Base-by-base conservation (phyloP, 1,140 invertebrate species). In the Lysiphlebus fabarum region DNA sequence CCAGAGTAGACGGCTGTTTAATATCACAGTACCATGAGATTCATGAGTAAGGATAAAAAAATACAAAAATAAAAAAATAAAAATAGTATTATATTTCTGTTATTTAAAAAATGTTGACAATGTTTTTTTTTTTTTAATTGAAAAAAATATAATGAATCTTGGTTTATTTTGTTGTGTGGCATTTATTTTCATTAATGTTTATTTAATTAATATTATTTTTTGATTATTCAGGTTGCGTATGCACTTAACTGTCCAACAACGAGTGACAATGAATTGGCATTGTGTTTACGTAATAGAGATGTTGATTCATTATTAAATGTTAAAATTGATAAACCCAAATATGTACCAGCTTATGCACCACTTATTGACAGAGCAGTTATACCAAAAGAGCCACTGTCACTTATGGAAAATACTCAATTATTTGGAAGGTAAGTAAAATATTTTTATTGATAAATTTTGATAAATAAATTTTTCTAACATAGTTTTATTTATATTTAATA, bases 291-390 rank as follows among this genome's bases (percentile, higher is more conserved):
- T 8, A 81, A 82, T 56, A 81, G 73, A 44, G 65, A 70, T 17
- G 59, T 77, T 11, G 62, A 76, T 54, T 66, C 67, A 7, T 58
- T 80, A 17, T 56, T 78, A 1, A 70, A 67, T 37, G 76, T 76
- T 10, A 73, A 73, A 67, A 73, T 80, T 41, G 65, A 75, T 62
- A 78, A 76, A 43, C 78, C 77, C 8, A 73, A 70, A 64, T 78
- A 73, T 58, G 76, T 78, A 8, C 76, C 76, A 33, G 74, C 78
- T 0, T 80, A 71, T 56, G 92, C 91, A 33, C 92, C 89, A 44
- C 85, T 90, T 47, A 86, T 95, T 40, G 92, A 96, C 72, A 88
- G 89, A 14, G 85, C 87, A 11, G 89, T 94, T 50, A 87, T 95
- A 66, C 89, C 90, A 7, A 88, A 87, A 67, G 87, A 91, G 68